A percentile compares a stretch with the other conserved stretches of the same genome.
These are phyloP conservation scores for Ylistrum balloti DNA, from an alignment of 1,140 invertebrate genomes.

Conservation along the genomic window DNA sequence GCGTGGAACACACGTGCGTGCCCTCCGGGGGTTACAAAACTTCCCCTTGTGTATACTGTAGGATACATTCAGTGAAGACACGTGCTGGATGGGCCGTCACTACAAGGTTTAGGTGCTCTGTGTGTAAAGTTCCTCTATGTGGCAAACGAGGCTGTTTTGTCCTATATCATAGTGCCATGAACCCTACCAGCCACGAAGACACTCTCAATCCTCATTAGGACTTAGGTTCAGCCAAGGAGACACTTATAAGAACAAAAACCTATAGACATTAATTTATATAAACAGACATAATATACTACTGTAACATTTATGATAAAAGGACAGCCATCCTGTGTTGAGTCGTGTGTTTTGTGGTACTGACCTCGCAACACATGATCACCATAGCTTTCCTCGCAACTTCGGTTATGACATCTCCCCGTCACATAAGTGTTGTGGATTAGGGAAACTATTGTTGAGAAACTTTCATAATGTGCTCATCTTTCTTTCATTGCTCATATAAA, in stretches of 20 bases:
- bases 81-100: conserved; percentile 18
- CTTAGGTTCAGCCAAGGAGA: background rate
- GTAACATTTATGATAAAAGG: no score
- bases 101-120: conserved; percentile 2
- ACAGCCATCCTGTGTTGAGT: no score
- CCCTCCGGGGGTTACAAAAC: conserved; percentile 18
- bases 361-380: no score
- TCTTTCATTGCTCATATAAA: no score
- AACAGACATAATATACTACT: no score
- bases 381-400: no score
- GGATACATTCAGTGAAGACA: conserved; percentile 7
- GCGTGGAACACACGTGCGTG: background rate
- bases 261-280: no score
- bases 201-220: background rate
- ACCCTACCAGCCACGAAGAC: background rate
- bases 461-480: no score
- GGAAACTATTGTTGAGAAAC: no score
- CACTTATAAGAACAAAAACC: background rate
- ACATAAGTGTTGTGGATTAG: no score
- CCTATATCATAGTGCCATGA: conserved; percentile 12
- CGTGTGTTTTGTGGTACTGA: no score
- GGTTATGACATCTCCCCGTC: no score
- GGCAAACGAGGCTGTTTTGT: background rate
- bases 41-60: background rate
- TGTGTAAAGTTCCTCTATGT: conserved; percentile 19